These are phyloP conservation scores for Isoperla grammatica DNA, from an alignment of 2,888 invertebrate genomes.

Conservation along the genomic window DNA sequence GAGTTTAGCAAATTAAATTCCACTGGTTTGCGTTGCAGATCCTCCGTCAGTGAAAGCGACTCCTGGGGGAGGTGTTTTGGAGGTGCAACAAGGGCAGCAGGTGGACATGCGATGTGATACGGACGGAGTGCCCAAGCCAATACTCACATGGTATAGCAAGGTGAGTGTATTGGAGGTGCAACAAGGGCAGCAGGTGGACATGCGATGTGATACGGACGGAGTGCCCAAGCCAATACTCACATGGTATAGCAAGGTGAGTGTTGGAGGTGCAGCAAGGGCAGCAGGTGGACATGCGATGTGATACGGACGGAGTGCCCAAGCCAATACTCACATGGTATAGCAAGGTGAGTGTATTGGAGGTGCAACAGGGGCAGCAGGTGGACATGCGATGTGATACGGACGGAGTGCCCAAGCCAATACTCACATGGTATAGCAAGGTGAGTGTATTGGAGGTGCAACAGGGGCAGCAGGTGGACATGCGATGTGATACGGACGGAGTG, in stretches of 20 bases:
- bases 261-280: constrained; percentile 60
- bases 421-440: constrained; percentile 63
- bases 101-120: constrained; percentile 69
- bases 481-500: constrained; percentile 64
- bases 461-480: constrained; percentile 68
- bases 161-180: constrained; percentile 45
- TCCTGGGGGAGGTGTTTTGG: constrained; percentile 63
- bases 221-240: constrained; percentile 66
- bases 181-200: constrained; percentile 67
- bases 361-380: constrained; percentile 63
- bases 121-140: constrained; percentile 65
- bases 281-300: constrained; percentile 68
- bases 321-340: constrained; percentile 67
- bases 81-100: constrained; percentile 61
- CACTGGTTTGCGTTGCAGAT: constrained; percentile 45
- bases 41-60: constrained; percentile 61
- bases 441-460: constrained; percentile 46
- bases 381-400: constrained; percentile 65
- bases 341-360: constrained; percentile 45
- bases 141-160: constrained; percentile 62
- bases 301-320: constrained; percentile 62
- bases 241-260: constrained; percentile 56
- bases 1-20: too few relatives aligned
- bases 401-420: constrained; percentile 66
- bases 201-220: constrained; percentile 66